These are phyloP conservation scores for Mareca penelope DNA, from an alignment of 2,797 vertebrate genomes.

Conservation along the genomic window DNA sequence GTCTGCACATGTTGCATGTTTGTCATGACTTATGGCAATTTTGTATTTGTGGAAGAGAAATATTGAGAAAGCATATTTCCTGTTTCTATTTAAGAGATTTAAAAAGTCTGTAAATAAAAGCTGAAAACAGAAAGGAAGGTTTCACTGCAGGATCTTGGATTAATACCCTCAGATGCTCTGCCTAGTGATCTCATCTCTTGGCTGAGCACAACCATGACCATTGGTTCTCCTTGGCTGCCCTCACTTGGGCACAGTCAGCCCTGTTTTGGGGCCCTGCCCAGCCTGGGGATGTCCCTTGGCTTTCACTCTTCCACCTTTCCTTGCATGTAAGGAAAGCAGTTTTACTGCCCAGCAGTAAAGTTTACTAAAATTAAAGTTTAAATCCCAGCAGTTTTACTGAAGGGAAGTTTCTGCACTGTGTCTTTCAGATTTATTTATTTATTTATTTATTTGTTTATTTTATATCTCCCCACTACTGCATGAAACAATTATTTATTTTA, in stretches of 20 bases:
- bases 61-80: background rate
- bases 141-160: background rate
- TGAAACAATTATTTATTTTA: background rate
- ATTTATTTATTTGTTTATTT: background rate
- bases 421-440: background rate
- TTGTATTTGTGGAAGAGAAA: background rate
- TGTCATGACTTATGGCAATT: background rate
- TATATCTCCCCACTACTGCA: background rate
- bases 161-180: background rate
- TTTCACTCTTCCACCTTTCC: background rate
- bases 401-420: background rate
- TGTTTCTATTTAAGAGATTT: background rate
- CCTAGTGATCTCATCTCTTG: background rate
- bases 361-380: too few relatives aligned
- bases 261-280: background rate
- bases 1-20: background rate
- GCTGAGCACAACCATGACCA: accelerated
- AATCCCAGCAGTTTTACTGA: background rate
- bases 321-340: background rate
- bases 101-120: background rate
- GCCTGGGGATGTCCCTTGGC: background rate
- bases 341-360: background rate
- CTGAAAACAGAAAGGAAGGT: background rate
- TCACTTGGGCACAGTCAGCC: background rate
- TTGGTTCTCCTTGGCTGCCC: background rate